Base-by-base conservation (phyloP, 2,113 vertebrate genomes). In the Hystrix brachyura region DNA sequence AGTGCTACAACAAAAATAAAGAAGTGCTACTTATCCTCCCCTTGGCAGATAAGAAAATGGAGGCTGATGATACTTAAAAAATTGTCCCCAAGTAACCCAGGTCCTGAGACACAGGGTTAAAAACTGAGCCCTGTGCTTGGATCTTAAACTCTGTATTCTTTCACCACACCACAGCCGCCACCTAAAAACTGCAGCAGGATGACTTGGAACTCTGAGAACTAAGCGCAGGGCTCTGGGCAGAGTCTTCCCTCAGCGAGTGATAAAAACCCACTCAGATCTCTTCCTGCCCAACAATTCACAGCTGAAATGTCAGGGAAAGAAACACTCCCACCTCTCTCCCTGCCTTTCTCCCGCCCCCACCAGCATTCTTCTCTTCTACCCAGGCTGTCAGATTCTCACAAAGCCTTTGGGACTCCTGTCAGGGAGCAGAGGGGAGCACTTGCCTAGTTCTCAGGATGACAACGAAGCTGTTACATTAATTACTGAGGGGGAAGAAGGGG, bases 321-420 rank as follows among this genome's bases (percentile, higher is more conserved):
- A 98, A 95, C 97, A 97, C 97, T 97, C 97, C 97, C 95, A 95
- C 97, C 96, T 89, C 96, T 97, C 94, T 65, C 60, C 83, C 96
- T 94, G 81, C 90, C 79, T 96, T 60, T 71, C 86, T 91, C 87
- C 94, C 95, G 21, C 97, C 96, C 94, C 95, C 84, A 46, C 79
- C 64, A 87, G 92, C 85, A 92, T 82, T 90, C 86, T 86, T 76
- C 78, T 83, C 62, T 95, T 59, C 96, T 94, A 84, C 83, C 96
- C 96, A 84, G 87, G 87, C 97, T 98, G 96, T 96, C 96, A 97
- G 92, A 87, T 57, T 92, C 85, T 83, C 74, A 93, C 93, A 94
- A 55, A 95, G 97, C 93, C 51, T 90, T 93, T 93, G 94, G 94
- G 93, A 84, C 87, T 76, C 87, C 25, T 14, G 1, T 67, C 34